A percentile compares a stretch with the other conserved stretches of the same genome.
phyloP scores from a whole-genome alignment of 2,113 vertebrate species.

The Siphamia tubifer region DNA sequence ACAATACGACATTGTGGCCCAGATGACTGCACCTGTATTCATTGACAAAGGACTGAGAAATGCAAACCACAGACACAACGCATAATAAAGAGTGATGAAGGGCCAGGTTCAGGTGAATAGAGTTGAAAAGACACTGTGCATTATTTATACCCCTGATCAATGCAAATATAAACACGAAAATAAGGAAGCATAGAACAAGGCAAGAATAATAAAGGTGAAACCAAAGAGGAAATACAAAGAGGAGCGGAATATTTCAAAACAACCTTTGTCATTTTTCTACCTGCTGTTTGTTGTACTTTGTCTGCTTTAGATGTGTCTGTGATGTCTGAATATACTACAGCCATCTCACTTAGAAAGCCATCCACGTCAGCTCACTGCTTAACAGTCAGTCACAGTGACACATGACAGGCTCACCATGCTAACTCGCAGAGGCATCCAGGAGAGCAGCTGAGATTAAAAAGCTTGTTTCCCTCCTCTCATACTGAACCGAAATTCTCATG shows the following conservation, averaged over 20 bases:
- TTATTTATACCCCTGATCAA: background rate
- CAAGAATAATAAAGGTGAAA: background rate
- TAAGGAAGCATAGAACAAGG: background rate
- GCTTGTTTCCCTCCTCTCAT: background rate
- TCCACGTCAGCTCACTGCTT: background rate
- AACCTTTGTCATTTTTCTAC: background rate
- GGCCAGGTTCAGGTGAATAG: background rate
- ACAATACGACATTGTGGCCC: constrained; percentile 12
- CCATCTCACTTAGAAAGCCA: background rate
- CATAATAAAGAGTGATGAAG: background rate
- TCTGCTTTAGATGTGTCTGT: background rate
- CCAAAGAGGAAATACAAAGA: background rate
- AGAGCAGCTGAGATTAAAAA: background rate
- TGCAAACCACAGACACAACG: background rate
- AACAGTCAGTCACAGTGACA: background rate
- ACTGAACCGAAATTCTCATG: background rate
- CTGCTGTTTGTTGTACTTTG: no score
- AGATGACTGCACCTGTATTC: constrained; percentile 7
- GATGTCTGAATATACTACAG: background rate
- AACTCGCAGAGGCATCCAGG: constrained; percentile 2
- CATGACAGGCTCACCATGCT: background rate
- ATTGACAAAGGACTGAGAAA: background rate
- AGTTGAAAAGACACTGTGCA: background rate
- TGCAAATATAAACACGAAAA: background rate
- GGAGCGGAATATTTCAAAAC: background rate